Conservation (phyloP, 2,113 vertebrate species). For the Archilochus colubris region DNA sequence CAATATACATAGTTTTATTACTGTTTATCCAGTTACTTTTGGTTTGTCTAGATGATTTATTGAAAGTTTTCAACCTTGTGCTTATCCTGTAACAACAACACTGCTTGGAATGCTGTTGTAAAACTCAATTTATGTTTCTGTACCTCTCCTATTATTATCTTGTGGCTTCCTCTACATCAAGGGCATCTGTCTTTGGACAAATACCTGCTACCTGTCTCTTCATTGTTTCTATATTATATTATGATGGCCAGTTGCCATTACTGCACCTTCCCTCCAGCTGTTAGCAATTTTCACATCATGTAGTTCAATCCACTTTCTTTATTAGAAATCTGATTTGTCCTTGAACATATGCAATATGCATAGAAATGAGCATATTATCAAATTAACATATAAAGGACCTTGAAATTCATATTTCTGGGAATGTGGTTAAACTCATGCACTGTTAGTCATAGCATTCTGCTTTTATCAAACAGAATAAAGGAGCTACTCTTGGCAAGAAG, state of each 20-base stretch:
- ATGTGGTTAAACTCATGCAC: background rate
- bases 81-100: background rate
- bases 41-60: background rate
- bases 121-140: background rate
- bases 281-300: constrained; percentile 12
- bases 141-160: background rate
- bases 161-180: background rate
- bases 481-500: background rate
- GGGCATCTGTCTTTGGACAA: background rate
- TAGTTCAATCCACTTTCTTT: background rate
- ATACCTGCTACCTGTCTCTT: background rate
- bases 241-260: background rate
- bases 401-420: background rate
- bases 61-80: background rate
- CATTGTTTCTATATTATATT: background rate
- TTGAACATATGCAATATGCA: background rate
- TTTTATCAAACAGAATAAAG: constrained; percentile 1
- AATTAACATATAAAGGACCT: constrained; percentile 8
- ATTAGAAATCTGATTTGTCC: constrained; percentile 7
- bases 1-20: background rate
- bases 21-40: background rate
- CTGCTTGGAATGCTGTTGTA: background rate
- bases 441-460: background rate
- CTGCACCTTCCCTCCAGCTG: background rate
- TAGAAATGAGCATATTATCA: constrained; percentile 1